These are phyloP conservation scores for Perithous albicinctus DNA, from an alignment of 2,888 invertebrate genomes.

Conservation along the genomic window DNA sequence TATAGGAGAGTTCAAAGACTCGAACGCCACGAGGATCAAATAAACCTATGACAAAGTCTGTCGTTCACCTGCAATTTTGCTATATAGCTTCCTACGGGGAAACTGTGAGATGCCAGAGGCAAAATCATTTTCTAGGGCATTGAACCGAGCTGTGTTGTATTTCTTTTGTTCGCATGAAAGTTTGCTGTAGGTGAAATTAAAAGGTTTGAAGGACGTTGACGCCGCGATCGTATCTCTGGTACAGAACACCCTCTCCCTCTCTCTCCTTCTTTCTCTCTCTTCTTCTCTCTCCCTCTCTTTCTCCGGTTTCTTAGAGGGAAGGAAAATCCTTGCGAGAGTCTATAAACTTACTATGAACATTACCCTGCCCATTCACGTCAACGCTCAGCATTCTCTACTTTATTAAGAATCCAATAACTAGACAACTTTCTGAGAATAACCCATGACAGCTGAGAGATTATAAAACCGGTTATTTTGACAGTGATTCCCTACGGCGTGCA, in stretches of 20 bases:
- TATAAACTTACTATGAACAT: neutral
- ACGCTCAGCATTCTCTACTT: neutral
- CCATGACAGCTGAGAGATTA: neutral
- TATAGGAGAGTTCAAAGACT: too few species aligned
- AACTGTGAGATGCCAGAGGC: too few species aligned
- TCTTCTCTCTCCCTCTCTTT: too few species aligned
- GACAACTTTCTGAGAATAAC: neutral
- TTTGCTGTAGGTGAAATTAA: neutral
- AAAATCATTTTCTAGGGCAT: too few species aligned
- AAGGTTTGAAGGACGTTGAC: neutral
- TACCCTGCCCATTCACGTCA: neutral
- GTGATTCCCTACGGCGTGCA: neutral
- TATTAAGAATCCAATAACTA: neutral
- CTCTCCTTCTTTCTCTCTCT: too few species aligned
- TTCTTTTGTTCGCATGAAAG: neutral
- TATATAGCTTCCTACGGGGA: too few species aligned
- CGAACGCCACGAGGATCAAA: too few species aligned
- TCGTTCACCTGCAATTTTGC: too few species aligned
- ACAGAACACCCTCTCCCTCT: too few species aligned
- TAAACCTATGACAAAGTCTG: too few species aligned
- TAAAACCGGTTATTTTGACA: neutral
- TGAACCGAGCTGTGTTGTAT: too few species aligned
- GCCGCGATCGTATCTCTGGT: too few species aligned
- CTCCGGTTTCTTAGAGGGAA: neutral
- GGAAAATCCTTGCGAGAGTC: neutral